Base-by-base conservation (phyloP, 1,140 invertebrate genomes). In the Arctopsyche grandis region DNA sequence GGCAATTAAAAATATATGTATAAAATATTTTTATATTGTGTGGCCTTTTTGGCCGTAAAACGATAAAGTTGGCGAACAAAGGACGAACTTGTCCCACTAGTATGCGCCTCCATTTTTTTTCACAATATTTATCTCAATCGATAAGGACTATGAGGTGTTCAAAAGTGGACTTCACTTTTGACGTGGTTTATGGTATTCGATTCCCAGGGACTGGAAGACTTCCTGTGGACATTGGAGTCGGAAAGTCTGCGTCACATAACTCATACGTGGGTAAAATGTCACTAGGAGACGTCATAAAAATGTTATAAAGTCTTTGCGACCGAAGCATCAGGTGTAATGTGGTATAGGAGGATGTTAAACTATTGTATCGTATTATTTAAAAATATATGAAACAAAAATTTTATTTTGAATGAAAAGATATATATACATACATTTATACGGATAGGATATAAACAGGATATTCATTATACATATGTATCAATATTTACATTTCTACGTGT, bases 211-310 rank as follows among this genome's bases (percentile, higher is more conserved):
- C n/a, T 60, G 38, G 22, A 21, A 9, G 66, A 44, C 66, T 69
- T 52, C 29, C 79, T 70, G 66, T 71, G 79, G 70, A 71, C 70
- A 76, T 24, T 14, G 79, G 21, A 77, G 79, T 77, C 74, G 77
- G 77, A 70, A 48, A 77, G 66, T 80, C 69, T 63, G 22, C 44
- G 48, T 24, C 52, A 78, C 58, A 81, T 78, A 81, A 81, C 46
- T 81, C 80, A 81, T 81, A 29, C 70, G 21, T 69, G 66, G 69
- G 78, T 80, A 80, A 81, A 78, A 78, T 48, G 71, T 81, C 73
- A 46, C 44, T 16, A 10, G 63, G 73, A 78, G 70, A 81, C 71
- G 73, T 81, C 80, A 81, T 81, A 81, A 81, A 60, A 81, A 78
- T 75, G 63, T 75, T 81, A 78, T 79, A 73, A 19, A 29, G 77